Percentiles rank a stretch among this genome's conserved stretches.
Conservation (phyloP, 2,797 vertebrate genomes). For the Austrolebias charrua region DNA sequence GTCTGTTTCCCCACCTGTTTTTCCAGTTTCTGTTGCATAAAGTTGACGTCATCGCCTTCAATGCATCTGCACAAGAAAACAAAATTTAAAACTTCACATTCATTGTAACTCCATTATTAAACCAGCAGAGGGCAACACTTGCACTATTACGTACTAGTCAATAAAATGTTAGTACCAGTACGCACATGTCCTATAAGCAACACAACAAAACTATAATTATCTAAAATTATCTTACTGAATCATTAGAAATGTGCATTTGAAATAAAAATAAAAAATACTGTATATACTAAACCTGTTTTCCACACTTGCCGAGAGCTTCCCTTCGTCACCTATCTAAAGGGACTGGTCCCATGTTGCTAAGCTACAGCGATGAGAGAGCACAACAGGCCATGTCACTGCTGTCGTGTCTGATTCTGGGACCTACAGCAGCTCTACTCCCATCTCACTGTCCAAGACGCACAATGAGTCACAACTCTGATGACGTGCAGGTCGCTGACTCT, state of each 20-base stretch:
- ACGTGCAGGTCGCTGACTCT: conserved; percentile 6
- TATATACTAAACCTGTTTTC: too few relatives aligned
- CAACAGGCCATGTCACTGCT: conserved; percentile 46
- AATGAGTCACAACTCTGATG: conserved; percentile 8
- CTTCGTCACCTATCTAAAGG: conserved; percentile 45
- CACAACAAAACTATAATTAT: too few relatives aligned
- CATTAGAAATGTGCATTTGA: too few relatives aligned
- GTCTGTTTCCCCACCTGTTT: conserved; percentile 84
- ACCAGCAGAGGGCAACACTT: conserved; percentile 44
- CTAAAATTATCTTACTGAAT: too few relatives aligned
- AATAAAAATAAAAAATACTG: too few relatives aligned
- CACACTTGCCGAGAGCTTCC: conserved; percentile 8
- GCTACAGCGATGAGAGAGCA: conserved; percentile 56
- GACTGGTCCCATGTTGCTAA: conserved; percentile 55
- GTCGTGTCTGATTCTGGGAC: conserved; percentile 21
- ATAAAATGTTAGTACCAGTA: too few relatives aligned
- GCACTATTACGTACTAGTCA: not conserved
- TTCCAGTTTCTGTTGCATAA: conserved; percentile 94
- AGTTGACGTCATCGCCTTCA: conserved; percentile 85
- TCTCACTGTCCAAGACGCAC: conserved; percentile 12
- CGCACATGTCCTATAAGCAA: too few relatives aligned
- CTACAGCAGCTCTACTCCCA: conserved; percentile 1
- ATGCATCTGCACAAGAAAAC: conserved; percentile 77
- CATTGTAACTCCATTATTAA: conserved; percentile 5
- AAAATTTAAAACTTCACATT: not conserved